Evolutionary conservation across 2,797 vertebrate species (phyloP).

Genomic region (Lagorchestes hirsutus): DNA sequence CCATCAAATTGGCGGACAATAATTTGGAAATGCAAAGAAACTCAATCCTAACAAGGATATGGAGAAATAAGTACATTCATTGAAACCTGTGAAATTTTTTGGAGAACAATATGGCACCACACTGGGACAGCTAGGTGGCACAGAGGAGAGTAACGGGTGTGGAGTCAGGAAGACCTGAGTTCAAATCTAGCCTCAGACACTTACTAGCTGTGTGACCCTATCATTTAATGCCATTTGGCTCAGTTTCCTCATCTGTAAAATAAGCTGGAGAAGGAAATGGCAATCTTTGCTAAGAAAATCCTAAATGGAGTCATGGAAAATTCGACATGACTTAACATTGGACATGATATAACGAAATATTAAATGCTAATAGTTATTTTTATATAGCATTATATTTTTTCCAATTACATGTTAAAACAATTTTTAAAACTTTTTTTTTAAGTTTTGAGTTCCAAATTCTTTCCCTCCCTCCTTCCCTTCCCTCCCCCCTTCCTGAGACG

Average conservation of each 20-base stretch:
- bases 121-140: not conserved
- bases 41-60: not conserved
- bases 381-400: not conserved
- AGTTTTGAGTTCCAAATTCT: not conserved
- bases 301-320: not conserved
- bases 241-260: not conserved
- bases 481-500: not conserved
- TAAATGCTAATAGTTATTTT: not conserved
- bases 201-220: not conserved
- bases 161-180: not conserved
- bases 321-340: not conserved
- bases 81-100: not conserved
- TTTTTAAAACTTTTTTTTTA: not conserved
- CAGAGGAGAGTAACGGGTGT: not conserved
- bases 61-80: not conserved
- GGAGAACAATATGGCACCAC: not conserved
- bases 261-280: not conserved
- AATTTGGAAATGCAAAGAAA: not conserved
- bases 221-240: not conserved
- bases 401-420: not conserved
- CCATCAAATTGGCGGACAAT: not conserved
- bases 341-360: not conserved
- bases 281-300: not conserved
- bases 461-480: not conserved
- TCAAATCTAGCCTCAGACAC: not conserved